phyloP scores from a whole-genome alignment of 2,797 vertebrate genomes.

The Gadopsis bispinosus region DNA sequence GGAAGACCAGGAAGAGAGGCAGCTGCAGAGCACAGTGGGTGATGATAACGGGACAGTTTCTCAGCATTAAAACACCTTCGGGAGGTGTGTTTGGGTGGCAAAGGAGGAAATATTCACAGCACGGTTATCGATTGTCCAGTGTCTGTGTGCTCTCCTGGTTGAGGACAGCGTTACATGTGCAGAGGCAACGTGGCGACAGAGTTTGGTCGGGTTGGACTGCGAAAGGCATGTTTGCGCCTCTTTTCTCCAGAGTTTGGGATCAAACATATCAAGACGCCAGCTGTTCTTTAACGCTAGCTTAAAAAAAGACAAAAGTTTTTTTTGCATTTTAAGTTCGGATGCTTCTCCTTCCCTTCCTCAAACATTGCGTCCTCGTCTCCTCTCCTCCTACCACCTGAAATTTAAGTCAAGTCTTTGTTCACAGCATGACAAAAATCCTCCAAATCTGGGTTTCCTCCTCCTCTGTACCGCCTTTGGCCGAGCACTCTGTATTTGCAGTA shows the following conservation, averaged over 20 bases:
- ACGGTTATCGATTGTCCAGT: conserved; percentile 68
- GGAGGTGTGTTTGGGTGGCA: conserved; percentile 6
- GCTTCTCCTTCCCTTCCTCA: not conserved
- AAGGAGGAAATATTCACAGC: conserved; percentile 53
- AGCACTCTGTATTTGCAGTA: not conserved
- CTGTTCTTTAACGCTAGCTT: no score
- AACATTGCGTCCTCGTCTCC: not conserved
- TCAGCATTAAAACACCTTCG: conserved; percentile 40
- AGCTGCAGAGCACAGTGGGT: conserved; percentile 28
- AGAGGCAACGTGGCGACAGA: conserved; percentile 19
- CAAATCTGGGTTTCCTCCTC: not conserved
- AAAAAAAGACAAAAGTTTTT: no score
- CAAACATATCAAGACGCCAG: no score
- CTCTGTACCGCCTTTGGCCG: not conserved
- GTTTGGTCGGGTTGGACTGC: conserved; percentile 17
- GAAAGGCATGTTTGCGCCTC: not conserved
- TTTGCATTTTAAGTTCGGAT: not conserved
- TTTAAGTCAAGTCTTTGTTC: conserved; percentile 21
- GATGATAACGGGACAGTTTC: conserved; percentile 7
- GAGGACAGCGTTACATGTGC: conserved; percentile 8
- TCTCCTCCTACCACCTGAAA: not conserved
- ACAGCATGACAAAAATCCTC: conserved; percentile 43
- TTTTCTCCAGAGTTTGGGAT: no score
- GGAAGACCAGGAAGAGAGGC: conserved; percentile 5
- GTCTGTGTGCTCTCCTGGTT: conserved; percentile 31